Conservation (phyloP, 2,888 invertebrate species). For the Omphaloscelis lunosa region DNA sequence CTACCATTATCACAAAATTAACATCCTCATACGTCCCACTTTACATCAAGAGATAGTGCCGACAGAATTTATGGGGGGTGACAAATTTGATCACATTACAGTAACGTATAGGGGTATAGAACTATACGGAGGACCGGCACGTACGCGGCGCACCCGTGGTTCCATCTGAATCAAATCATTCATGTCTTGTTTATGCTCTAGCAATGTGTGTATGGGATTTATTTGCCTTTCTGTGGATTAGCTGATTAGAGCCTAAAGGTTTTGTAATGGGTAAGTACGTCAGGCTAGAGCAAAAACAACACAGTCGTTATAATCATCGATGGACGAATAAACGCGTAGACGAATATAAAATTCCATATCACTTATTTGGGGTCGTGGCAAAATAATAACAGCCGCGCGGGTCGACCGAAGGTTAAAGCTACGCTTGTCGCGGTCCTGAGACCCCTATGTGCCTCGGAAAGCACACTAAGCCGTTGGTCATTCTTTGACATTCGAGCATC, state of each 20-base stretch:
- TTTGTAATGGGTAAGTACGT: background rate
- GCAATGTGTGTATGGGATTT: conserved; percentile 19
- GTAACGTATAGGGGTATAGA: conserved; percentile 76
- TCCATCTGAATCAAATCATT: conserved; percentile 61
- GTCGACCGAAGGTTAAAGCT: no score
- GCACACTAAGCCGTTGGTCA: no score
- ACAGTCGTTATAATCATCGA: no score
- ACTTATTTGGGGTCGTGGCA: no score
- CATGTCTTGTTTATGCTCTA: conserved; percentile 52
- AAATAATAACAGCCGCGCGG: no score
- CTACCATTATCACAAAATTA: conserved; percentile 62
- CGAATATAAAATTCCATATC: background rate
- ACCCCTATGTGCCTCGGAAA: no score
- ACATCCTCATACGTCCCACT: conserved; percentile 65
- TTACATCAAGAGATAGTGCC: conserved; percentile 69
- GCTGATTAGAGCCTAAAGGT: background rate
- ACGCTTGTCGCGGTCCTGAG: no score
- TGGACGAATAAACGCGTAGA: background rate
- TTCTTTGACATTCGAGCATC: no score
- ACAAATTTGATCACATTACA: conserved; percentile 81
- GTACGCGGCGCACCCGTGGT: conserved; percentile 56
- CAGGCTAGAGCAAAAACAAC: no score
- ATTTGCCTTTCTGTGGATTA: conserved; percentile 11
- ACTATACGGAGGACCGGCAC: conserved; percentile 60
- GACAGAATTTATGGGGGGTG: conserved; percentile 75